Percentiles rank a stretch among this genome's conserved stretches.
These are phyloP conservation scores for Diplolepis rosae DNA, from an alignment of 2,888 invertebrate genomes.

Conservation along the genomic window DNA sequence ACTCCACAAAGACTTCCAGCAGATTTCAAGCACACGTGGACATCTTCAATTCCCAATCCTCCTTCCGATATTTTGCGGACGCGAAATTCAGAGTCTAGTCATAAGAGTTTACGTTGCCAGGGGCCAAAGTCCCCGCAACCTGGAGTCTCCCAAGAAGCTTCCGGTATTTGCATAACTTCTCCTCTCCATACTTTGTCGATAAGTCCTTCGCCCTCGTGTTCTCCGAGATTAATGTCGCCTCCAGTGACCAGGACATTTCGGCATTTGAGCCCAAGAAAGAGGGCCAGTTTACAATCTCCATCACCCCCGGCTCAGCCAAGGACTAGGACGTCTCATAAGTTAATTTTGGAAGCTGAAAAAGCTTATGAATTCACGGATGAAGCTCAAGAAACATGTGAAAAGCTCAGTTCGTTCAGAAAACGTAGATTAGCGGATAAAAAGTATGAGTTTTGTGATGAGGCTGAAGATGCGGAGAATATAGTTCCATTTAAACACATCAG, in stretches of 20 bases:
- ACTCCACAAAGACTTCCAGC: conserved; percentile 69
- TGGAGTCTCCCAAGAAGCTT: conserved; percentile 62
- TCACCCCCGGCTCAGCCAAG: conserved; percentile 62
- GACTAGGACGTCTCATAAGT: conserved; percentile 66
- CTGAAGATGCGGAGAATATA: conserved; percentile 79
- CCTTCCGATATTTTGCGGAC: conserved; percentile 69
- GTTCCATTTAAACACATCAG: conserved; percentile 74
- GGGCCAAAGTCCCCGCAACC: conserved; percentile 65
- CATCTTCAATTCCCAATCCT: conserved; percentile 64
- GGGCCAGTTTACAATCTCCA: conserved; percentile 64
- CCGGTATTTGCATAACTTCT: conserved; percentile 57
- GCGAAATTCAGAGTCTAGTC: conserved; percentile 71
- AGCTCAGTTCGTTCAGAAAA: conserved; percentile 89
- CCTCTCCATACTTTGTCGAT: conserved; percentile 66
- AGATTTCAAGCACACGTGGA: conserved; percentile 65
- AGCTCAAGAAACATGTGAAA: conserved; percentile 86
- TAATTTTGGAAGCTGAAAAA: conserved; percentile 78
- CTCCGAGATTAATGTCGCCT: conserved; percentile 69
- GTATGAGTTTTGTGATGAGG: conserved; percentile 91
- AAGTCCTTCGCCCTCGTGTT: conserved; percentile 66
- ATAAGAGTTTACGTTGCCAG: conserved; percentile 51
- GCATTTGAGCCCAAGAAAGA: conserved; percentile 65
- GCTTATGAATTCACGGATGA: conserved; percentile 92
- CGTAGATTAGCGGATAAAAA: conserved; percentile 92
- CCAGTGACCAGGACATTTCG: conserved; percentile 62